Evolutionary conservation across 2,113 vertebrate species (phyloP), one percentile per base, ranked within the genome.

Genomic region (Phasianus colchicus): DNA sequence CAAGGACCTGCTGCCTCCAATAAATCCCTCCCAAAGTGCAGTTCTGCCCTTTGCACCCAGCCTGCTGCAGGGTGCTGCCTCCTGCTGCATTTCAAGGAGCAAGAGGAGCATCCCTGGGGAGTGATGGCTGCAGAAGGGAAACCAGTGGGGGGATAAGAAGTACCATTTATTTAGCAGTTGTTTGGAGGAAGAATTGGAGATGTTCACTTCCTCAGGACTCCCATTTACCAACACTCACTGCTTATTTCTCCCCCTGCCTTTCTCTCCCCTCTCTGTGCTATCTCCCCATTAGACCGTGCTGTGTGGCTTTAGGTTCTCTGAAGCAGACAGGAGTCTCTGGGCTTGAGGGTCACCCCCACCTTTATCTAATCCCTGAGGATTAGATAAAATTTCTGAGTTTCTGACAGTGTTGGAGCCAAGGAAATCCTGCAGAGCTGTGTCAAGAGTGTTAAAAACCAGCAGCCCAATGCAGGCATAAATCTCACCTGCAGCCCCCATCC

Each of bases 131-230:
- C 2, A 5, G 47, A 24, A 86, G 30, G 25, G 30, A 65, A 43
- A 36, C 5, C 10, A 7, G 7, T 32, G 43, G 61, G n/a, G 43
- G 92, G 96, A 96, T 43, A 90, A 96, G 95, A 70, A 8, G 32
- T 66, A 69, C 82, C 95, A 96, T 97, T 95, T 95, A 95, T 96
- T 95, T 88, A 90, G 75, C 93, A 94, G 92, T 82, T 91, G 89
- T 90, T 93, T 52, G 10, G 63, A 90, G 83, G 77, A 88, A 85
- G 78, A 69, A 82, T 60, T 16, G 72, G 83, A 92, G 84, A 20
- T 29, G 36, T 90, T 92, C 78, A 25, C 67, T 48, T 95, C 87
- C 92, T 3, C 74, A 94, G 79, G 58, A 90, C 69, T 86, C 82
- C 86, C 88, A n/a, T 92, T 88, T 91, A 78, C 85, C 89, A 91